These are phyloP conservation scores for Siniperca obscura DNA, from an alignment of 2,797 vertebrate species.

Conservation along the genomic window DNA sequence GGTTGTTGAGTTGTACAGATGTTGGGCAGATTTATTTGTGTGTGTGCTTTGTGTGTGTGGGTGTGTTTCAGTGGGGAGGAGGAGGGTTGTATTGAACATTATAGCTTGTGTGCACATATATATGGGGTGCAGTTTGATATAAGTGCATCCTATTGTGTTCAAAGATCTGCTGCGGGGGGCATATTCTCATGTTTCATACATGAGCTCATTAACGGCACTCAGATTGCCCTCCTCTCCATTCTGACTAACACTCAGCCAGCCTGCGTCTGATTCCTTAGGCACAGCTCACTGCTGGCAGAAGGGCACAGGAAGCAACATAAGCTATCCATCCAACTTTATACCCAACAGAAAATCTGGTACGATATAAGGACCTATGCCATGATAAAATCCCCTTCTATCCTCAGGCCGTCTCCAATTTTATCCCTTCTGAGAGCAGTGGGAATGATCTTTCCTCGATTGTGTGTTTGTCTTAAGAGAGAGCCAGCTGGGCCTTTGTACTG, in stretches of 20 bases:
- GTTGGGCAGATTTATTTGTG: conserved; percentile 29
- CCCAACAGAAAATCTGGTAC: conserved; percentile 72
- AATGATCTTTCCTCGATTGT: conserved; percentile 48
- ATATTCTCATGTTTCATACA: conserved; percentile 82
- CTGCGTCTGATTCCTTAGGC: conserved; percentile 73
- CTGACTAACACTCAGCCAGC: conserved; percentile 64
- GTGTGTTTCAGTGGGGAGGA: conserved; percentile 20
- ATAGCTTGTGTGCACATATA: conserved; percentile 34
- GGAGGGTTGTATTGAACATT: conserved; percentile 22
- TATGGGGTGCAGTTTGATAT: conserved; percentile 56
- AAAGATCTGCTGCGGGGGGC: conserved; percentile 64
- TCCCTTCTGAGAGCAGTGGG: conserved; percentile 45
- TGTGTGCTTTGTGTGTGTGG: neutral
- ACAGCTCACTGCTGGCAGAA: conserved; percentile 62
- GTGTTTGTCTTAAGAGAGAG: conserved; percentile 50
- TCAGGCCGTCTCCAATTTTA: conserved; percentile 59
- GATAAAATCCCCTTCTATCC: conserved; percentile 61
- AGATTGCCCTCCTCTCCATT: conserved; percentile 68
- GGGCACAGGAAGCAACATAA: conserved; percentile 69
- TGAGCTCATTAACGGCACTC: conserved; percentile 81
- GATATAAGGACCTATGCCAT: conserved; percentile 43
- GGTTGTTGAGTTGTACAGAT: conserved; percentile 27
- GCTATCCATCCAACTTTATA: conserved; percentile 63
- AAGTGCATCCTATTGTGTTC: conserved; percentile 72
- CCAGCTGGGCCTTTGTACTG: conserved; percentile 58